Base-by-base conservation (phyloP, 2,113 vertebrate species). In the Dasyprocta punctata region DNA sequence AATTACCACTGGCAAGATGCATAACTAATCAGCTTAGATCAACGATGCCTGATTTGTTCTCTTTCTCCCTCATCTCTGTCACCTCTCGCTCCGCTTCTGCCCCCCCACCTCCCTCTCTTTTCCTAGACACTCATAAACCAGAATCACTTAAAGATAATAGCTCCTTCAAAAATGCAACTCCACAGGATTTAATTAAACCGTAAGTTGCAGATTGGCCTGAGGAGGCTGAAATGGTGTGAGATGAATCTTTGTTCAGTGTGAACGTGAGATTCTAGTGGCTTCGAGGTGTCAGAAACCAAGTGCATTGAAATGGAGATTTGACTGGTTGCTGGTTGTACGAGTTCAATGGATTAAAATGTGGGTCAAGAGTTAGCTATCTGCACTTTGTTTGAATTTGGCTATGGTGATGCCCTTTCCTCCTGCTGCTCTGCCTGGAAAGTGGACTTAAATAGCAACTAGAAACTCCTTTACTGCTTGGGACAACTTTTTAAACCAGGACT, bases 141-240 rank as follows among this genome's bases (percentile, higher is more conserved):
- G 95, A 97, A 96, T 95, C 95, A 96, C 91, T 96, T 97, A 83
- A 97, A 96, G 90, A 93, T 96, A 98, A 95, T 97, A 94, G 92
- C 96, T 94, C 52, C 95, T 96, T 97, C 96, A 98, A 96, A 97
- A 97, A 97, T 97, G 95, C 87, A 95, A 87, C 95, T 97, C 90
- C 67, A 90, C 67, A 56, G 92, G 92, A 97, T 97, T 97, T 96
- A 98, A 96, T 97, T 98, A 97, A 97, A 96, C 88, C 47, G 44
- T 92, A 98, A 95, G 92, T 89, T n/a, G 73, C 94, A 90, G 92
- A 49, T 86, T 97, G 95, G 92, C 95, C 94, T 75, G 89, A 58
- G 92, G 83, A 92, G 77, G 81, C 92, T 95, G 86, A 94, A 93
- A 82, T 54, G 61, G 75, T 83, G 26, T 22, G 90, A 69, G 95